Evolutionary conservation across 2,888 invertebrate species (phyloP).

Genomic region (Leptura quadrifasciata): DNA sequence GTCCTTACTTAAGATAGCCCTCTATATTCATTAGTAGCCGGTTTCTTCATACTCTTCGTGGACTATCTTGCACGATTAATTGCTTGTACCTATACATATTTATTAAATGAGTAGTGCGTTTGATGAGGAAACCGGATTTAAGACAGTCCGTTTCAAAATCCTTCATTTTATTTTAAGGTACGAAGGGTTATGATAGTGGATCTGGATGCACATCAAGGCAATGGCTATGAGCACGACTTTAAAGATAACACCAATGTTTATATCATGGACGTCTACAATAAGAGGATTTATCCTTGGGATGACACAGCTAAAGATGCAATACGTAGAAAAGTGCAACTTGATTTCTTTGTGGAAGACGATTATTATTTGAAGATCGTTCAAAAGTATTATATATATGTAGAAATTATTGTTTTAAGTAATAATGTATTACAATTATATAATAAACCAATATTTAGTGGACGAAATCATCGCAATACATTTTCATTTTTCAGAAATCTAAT

Average conservation of each 20-base stretch:
- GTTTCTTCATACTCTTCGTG: too few species aligned
- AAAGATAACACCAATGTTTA: slow-evolving; percentile 83
- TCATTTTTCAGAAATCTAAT: slow-evolving; percentile 78
- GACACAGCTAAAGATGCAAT: slow-evolving; percentile 84
- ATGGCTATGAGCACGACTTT: slow-evolving; percentile 91
- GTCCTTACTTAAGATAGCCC: too few species aligned
- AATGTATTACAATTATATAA: neutral
- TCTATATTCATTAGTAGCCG: too few species aligned
- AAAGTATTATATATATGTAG: slow-evolving; percentile 71
- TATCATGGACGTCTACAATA: slow-evolving; percentile 92
- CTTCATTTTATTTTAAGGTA: slow-evolving; percentile 67
- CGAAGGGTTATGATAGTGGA: slow-evolving; percentile 89
- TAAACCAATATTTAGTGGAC: too few species aligned
- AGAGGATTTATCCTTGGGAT: slow-evolving; percentile 87
- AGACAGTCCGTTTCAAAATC: neutral
- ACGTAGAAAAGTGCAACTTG: slow-evolving; percentile 81
- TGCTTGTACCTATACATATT: too few species aligned
- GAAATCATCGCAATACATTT: neutral
- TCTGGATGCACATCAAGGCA: slow-evolving; percentile 95
- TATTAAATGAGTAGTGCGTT: too few species aligned
- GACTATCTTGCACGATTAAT: too few species aligned
- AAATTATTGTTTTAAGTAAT: too few species aligned
- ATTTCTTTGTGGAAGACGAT: slow-evolving; percentile 77
- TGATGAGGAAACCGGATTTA: neutral
- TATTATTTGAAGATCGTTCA: slow-evolving; percentile 82